These are phyloP conservation scores for Rousettus leschenaultii DNA, from an alignment of 2,113 vertebrate species.

Conservation along the genomic window DNA sequence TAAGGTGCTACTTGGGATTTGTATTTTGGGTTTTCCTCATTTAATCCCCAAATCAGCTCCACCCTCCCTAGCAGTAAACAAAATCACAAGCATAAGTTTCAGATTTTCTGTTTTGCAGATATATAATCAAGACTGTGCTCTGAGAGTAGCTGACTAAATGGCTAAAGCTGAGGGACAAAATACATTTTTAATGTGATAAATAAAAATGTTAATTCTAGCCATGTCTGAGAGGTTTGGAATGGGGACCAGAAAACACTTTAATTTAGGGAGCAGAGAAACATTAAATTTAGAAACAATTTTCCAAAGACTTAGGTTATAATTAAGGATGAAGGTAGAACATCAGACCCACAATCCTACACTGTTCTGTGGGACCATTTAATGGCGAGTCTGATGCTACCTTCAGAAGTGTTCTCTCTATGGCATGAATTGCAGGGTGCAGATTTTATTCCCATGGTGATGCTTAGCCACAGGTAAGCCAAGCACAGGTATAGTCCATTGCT, in stretches of 20 bases:
- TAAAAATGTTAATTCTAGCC: constrained; percentile 26
- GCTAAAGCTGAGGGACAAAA: background rate
- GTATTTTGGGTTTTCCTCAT: background rate
- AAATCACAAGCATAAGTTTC: background rate
- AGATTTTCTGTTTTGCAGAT: background rate
- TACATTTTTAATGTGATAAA: background rate
- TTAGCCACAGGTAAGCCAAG: background rate
- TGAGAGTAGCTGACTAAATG: background rate
- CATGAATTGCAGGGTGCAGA: background rate
- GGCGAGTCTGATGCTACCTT: background rate
- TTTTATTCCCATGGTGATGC: background rate
- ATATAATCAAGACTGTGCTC: background rate
- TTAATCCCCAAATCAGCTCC: background rate
- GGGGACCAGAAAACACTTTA: background rate
- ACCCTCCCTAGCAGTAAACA: background rate
- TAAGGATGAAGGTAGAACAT: background rate
- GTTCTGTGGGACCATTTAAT: background rate
- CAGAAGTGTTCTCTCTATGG: background rate
- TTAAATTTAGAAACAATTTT: constrained; percentile 22
- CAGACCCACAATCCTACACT: background rate
- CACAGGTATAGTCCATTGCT: background rate
- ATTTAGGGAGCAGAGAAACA: background rate
- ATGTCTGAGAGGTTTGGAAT: background rate
- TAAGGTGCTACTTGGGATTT: background rate
- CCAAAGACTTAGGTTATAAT: background rate